A percentile compares a stretch with the other conserved stretches of the same genome.
Evolutionary conservation across 2,113 vertebrate species (phyloP).

Genomic region (Serranochromis macrocephalus): DNA sequence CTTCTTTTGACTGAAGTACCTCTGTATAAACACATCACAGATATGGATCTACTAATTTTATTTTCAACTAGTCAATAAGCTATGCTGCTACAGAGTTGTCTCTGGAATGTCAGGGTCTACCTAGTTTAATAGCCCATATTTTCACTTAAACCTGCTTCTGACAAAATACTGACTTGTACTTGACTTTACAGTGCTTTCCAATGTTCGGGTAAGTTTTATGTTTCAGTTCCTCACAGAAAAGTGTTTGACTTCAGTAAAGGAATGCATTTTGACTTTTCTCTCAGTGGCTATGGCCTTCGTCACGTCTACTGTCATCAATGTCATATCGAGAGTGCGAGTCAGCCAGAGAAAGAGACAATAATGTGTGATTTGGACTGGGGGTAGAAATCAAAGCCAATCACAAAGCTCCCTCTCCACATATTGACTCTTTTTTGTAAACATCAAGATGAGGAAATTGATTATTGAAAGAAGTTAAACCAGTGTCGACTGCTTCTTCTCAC

Average conservation of each 20-base stretch:
- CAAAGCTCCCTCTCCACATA: constrained; percentile 64
- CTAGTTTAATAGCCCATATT: not conserved
- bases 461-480: constrained; percentile 67
- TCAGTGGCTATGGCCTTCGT: not conserved
- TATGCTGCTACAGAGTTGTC: not conserved
- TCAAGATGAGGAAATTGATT: constrained; percentile 74
- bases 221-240: not conserved
- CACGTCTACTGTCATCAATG: constrained; percentile 55
- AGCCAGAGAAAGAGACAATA: constrained; percentile 55
- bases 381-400: constrained; percentile 79
- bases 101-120: not conserved
- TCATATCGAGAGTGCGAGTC: constrained; percentile 46
- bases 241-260: not conserved
- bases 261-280: not conserved
- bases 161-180: not conserved
- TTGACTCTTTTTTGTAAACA: constrained; percentile 76
- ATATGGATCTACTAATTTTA: not conserved
- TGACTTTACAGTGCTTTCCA: not conserved
- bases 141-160: not conserved
- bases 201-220: not conserved
- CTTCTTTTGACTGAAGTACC: not conserved
- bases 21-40: not conserved
- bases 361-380: constrained; percentile 66
- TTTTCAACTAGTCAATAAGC: not conserved
- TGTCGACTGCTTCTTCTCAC: constrained; percentile 51